Conservation (phyloP, 2,888 invertebrate genomes). For the Hypercompe scribonia region DNA sequence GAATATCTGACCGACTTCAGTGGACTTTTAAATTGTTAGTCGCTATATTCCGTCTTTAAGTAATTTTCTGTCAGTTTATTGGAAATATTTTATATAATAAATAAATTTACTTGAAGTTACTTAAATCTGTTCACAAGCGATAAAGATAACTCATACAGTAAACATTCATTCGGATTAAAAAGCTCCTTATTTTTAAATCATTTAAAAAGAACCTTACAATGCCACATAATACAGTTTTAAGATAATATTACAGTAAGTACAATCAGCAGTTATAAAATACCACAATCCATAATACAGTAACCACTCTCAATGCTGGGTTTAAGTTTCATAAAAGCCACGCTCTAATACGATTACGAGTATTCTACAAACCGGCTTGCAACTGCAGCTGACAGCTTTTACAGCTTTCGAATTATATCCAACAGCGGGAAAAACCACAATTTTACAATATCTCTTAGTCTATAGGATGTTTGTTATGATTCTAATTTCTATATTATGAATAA, state of each 20-base stretch:
- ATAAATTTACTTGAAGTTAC: no score
- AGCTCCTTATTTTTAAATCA: no score
- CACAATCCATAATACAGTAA: not conserved
- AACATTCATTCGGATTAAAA: no score
- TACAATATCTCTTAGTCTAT: not conserved
- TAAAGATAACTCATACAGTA: no score
- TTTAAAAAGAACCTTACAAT: not conserved
- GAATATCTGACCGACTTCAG: no score
- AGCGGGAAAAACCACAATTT: not conserved
- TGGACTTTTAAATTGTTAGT: no score
- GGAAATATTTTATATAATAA: no score
- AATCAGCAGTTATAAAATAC: not conserved
- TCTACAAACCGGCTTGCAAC: constrained; percentile 1
- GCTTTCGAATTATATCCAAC: not conserved
- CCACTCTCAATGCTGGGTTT: not conserved
- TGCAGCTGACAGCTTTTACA: constrained; percentile 7
- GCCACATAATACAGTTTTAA: not conserved
- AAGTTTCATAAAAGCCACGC: constrained; percentile 1
- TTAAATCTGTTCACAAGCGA: no score
- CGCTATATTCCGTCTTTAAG: no score
- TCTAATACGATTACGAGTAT: constrained; percentile 10
- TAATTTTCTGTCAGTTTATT: no score
- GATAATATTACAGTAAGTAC: not conserved
- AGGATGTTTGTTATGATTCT: not conserved
- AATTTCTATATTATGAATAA: not conserved